Evolutionary conservation across 2,113 vertebrate genomes (phyloP), one percentile per base, ranked within the genome.

Genomic region (Mustela nigripes): DNA sequence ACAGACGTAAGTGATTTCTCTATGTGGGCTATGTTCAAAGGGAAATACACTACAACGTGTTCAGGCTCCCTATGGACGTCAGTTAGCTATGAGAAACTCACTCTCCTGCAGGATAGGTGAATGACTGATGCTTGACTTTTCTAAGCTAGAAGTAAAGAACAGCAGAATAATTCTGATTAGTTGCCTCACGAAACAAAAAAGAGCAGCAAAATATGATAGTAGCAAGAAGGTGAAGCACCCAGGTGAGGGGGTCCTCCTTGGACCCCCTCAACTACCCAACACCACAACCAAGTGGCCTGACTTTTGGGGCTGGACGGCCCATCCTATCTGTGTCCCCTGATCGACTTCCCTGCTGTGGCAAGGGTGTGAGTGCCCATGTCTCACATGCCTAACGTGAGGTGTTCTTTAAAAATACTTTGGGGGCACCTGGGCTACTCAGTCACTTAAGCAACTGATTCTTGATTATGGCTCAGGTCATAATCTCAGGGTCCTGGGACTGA

Each of bases 81-180:
- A 24, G 8, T 48, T 69, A 78, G 39, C 48, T 16, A 24, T 45
- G 18, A 85, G 65, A 79, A 48, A 12, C 31, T 60, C 36, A 53
- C 31, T 48, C 18, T 14, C 60, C 39, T 85, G 83, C n/a, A 60
- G 28, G 39, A 79, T 18, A 14, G n/a, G 18, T 3, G 3, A 74
- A 39, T 7, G 81, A 60, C 67, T 16, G 21, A 42, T 21, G 11
- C 42, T 36, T 39, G 22, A 39, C 56, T 85, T 86, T 87, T n/a
- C 58, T 84, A 95, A 91, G 79, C 48, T 45, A 84, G 48, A 95
- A 83, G 67, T 24, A 82, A 92, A 81, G 71, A 67, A 58, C 6
- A 65, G 62, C 39, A 45, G 19, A 60, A 87, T 63, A 45, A 79
- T 62, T 74, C 14, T 81, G 36, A 69, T 62, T 28, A 36, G 31